Conservation (phyloP, 2,888 invertebrate genomes). For the Tetrapedia diversipes region DNA sequence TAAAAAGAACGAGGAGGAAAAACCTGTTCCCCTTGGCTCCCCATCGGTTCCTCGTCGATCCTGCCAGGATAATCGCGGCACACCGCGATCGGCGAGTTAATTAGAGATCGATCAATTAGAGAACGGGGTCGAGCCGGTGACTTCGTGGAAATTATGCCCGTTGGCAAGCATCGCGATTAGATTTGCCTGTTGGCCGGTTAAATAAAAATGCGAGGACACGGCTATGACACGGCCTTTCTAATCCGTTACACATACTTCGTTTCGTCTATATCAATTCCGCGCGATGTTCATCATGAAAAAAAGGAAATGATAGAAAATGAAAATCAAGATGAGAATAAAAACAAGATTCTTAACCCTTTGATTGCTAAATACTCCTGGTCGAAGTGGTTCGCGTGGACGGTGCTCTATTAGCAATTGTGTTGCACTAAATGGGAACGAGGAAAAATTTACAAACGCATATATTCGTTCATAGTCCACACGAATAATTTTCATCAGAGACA, state of each 20-base stretch:
- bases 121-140: constrained; percentile 44
- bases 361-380: too few relatives aligned
- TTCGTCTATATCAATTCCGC: not conserved
- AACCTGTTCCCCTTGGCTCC: not conserved
- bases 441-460: too few relatives aligned
- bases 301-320: not conserved
- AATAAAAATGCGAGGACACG: constrained; percentile 39
- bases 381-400: too few relatives aligned
- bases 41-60: constrained; percentile 1
- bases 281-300: not conserved
- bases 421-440: too few relatives aligned
- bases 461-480: too few relatives aligned
- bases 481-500: too few relatives aligned
- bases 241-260: not conserved
- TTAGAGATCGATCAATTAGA: constrained; percentile 59
- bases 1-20: too few relatives aligned
- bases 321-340: too few relatives aligned
- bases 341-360: too few relatives aligned
- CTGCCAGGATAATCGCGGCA: constrained; percentile 24
- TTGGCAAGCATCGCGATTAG: constrained; percentile 44
- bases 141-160: constrained; percentile 52
- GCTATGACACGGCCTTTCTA: constrained; percentile 16
- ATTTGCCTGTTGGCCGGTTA: constrained; percentile 27
- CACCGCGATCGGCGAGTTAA: constrained; percentile 39
- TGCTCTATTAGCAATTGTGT: too few relatives aligned